Evolutionary conservation across 2,113 vertebrate genomes (phyloP), one percentile per base, ranked within the genome.

Genomic region (Turdus rufiventris): DNA sequence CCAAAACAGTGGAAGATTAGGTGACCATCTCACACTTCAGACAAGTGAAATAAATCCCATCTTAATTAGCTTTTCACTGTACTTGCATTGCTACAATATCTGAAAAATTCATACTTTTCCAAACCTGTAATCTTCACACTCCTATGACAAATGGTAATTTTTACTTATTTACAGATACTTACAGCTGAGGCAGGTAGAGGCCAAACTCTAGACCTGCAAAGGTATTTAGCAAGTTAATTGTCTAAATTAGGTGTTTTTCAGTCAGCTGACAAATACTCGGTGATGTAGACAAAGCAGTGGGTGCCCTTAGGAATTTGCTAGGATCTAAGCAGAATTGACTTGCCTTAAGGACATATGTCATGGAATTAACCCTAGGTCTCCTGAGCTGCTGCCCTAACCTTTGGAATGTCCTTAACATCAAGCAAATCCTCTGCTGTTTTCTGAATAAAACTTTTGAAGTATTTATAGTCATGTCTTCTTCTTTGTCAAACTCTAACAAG

Each of bases 351-450:
- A 92, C 8, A 0, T 66, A 51, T 43, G 79, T 77, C 60, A 93
- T 25, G 63, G 88, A 93, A 90, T 95, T 96, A 93, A 96, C 82
- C 85, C 48, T 43, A 83, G 79, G 83, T 77, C 75, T 88, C 91
- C 79, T 91, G 82, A 95, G 67, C 85, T 92, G 82, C 75, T 91
- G 57, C 85, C 75, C 85, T 86, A 83, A 80, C 63, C 56, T 91
- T 53, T 81, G 65, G 53, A 87, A 91, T 89, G 91, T 78, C 81
- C 62, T 93, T 81, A 92, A 77, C 85, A 85, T 82, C 48, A 93
- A 80, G 34, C 26, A 96, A 96, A 95, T 86, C 67, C 83, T 93
- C 85, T 92, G 60, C 38, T 93, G 60, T 1, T 90, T 91, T 65
- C 66, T 36, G 79, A 93, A 91, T 84, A 91, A 88, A 93, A 95